Evolutionary conservation across 1,140 invertebrate genomes (phyloP).

Genomic region (silkworm (Bombyx mori)): ASM3026992v2 NC_085126.1:12149001-12149500

Average conservation of each 20-base stretch:
- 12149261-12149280: constrained; percentile 61
- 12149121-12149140: constrained; percentile 47
- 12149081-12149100: constrained; percentile 39
- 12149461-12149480: too few relatives aligned
- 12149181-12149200: constrained; percentile 60
- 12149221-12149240: constrained; percentile 13
- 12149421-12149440: too few relatives aligned
- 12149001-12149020: constrained; percentile 84
- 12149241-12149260: constrained; percentile 49
- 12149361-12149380: too few relatives aligned
- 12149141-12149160: constrained; percentile 72
- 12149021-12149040: constrained; percentile 80
- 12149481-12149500: too few relatives aligned
- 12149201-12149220: constrained; percentile 21
- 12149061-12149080: constrained; percentile 83
- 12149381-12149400: too few relatives aligned
- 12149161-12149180: constrained; percentile 64
- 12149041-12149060: constrained; percentile 86
- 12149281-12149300: background rate
- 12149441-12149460: too few relatives aligned
- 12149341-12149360: background rate
- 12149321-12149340: background rate
- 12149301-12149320: background rate
- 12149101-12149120: constrained; percentile 60
- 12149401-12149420: too few relatives aligned